Evolutionary conservation across 92 coral and sea anemone species (phyloP).

Genomic region (Blastomussa wellsi): DNA sequence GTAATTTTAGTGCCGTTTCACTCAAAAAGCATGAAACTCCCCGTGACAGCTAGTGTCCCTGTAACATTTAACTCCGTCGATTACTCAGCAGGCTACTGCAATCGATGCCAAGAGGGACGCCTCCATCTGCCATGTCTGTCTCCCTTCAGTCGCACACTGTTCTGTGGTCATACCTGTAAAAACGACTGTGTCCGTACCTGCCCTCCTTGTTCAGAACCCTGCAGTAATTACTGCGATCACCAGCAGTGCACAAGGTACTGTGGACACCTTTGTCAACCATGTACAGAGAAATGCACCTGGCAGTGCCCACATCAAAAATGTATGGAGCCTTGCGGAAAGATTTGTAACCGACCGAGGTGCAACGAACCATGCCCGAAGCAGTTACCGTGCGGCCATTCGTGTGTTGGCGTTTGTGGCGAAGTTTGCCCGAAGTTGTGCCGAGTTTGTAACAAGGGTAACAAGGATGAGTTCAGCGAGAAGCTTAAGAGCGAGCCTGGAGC

Average conservation of each 20-base stretch:
- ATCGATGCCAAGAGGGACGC: slow-evolving; percentile 75
- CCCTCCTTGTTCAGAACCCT: slow-evolving; percentile 74
- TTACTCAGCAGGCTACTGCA: slow-evolving; percentile 69
- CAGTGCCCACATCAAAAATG: slow-evolving; percentile 65
- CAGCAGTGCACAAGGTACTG: slow-evolving; percentile 71
- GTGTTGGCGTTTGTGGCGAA: slow-evolving; percentile 92
- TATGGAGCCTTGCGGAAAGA: slow-evolving; percentile 67
- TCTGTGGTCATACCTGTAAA: slow-evolving; percentile 82
- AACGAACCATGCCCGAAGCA: slow-evolving; percentile 58
- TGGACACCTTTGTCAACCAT: slow-evolving; percentile 75
- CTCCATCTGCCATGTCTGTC: slow-evolving; percentile 71
- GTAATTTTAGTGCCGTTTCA: too few species aligned
- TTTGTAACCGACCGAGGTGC: slow-evolving; percentile 74
- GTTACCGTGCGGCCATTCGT: slow-evolving; percentile 69
- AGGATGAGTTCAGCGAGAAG: slow-evolving; percentile 64
- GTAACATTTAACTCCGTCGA: too few species aligned
- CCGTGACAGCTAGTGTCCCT: too few species aligned
- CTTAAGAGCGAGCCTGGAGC: slow-evolving; percentile 64
- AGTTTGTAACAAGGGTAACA: slow-evolving; percentile 78
- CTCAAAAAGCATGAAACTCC: too few species aligned
- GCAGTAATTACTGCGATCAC: slow-evolving; percentile 79
- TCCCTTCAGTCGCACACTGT: slow-evolving; percentile 74
- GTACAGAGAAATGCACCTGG: slow-evolving; percentile 64
- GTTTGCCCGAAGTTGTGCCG: slow-evolving; percentile 85
- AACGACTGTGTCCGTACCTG: slow-evolving; percentile 77